Evolutionary conservation across 2,888 invertebrate genomes (phyloP), one percentile per base, ranked within the genome.

Genomic region (Philereme vetulata): DNA sequence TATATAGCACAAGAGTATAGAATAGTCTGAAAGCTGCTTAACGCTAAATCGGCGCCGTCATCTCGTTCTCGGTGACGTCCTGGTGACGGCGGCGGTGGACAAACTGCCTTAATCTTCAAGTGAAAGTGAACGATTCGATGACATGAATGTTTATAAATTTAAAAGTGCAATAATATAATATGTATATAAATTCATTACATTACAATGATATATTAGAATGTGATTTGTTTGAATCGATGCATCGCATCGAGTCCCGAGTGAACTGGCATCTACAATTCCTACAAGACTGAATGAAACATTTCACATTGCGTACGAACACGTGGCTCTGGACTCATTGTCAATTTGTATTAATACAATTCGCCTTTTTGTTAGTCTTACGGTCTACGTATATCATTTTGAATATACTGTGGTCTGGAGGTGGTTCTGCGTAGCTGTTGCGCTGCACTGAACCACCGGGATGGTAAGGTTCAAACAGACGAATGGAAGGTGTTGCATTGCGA

Each of bases 231-330:
- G 81, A 82, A 83, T 84, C 81, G 82, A 77, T 77, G 81, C 83
- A 74, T 74, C 75, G 81, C 77, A 73, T 72, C 75, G 81, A 82
- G 85, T 82, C 84, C 86, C 81, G 81, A 80, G 74, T 71, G 78
- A 78, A 78, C 78, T 77, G 81, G 80, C 82, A 83, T 78, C 74
- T 76, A 74, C 74, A 49, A 83, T 78, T 80, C 77, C 78, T 82
- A 84, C 86, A 89, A 90, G 90, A 91, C 91, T 91, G 91, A 90
- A 82, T 78, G 85, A 77, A 81, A 88, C 85, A 84, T 85, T 82
- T 86, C 86, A 86, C 82, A 81, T 82, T 75, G 79, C 81, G 82
- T 84, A 81, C 78, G 78, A 76, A 75, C 67, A 73, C 75, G 76
- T 76, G 79, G 73, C 78, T 84, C 78, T 75, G 84, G 83, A 78